phyloP scores from a whole-genome alignment of 2,888 invertebrate species.

The Chrysomela aeneicollis region DNA sequence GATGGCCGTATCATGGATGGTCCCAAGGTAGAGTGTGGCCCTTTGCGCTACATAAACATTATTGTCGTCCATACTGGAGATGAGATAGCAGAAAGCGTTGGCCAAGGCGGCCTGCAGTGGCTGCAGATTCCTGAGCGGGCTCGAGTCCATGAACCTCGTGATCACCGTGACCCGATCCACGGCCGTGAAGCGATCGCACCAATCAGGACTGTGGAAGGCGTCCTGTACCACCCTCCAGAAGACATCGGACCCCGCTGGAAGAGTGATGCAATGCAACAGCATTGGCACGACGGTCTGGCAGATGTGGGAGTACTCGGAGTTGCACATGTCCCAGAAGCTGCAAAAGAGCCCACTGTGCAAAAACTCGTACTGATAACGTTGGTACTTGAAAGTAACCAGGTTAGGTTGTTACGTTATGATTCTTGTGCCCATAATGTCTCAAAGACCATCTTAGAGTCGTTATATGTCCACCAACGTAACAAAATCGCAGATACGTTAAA shows the following conservation, averaged over 20 bases:
- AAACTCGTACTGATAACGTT: no score
- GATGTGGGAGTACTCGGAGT: conserved; percentile 92
- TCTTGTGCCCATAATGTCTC: no score
- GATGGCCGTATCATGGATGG: conserved; percentile 88
- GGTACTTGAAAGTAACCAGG: no score
- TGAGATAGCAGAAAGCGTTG: conserved; percentile 95
- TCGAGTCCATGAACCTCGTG: conserved; percentile 91
- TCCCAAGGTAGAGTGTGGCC: conserved; percentile 90
- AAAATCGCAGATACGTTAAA: no score
- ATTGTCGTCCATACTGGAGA: conserved; percentile 95
- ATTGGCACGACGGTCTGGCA: conserved; percentile 92
- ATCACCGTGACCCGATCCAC: conserved; percentile 95
- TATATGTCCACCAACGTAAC: no score
- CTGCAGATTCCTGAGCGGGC: conserved; percentile 82
- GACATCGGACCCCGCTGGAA: conserved; percentile 93
- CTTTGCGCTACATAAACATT: conserved; percentile 95
- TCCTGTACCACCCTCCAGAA: conserved; percentile 96
- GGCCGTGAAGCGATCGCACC: conserved; percentile 90
- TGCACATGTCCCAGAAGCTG: conserved; percentile 92
- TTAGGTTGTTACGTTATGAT: no score
- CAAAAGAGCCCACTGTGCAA: no score
- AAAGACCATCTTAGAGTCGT: no score
- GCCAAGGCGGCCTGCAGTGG: conserved; percentile 92
- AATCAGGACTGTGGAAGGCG: conserved; percentile 90
- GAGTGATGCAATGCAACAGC: conserved; percentile 91